Evolutionary conservation across 2,113 vertebrate species (phyloP).

Genomic region (Sterrhoptilus dennistouni): DNA sequence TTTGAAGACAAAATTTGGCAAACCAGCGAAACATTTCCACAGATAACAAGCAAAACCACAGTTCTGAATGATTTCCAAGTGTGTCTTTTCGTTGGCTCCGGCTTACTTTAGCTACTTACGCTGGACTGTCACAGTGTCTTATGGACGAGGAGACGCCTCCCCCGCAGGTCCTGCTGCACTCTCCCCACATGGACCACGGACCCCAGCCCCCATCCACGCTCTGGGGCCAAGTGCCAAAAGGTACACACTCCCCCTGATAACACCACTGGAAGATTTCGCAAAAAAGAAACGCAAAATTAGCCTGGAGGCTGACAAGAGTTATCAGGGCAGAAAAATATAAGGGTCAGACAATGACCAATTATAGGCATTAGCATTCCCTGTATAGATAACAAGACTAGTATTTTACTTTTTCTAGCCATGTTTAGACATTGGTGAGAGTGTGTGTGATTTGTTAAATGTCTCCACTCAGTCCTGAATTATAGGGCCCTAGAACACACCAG

Average conservation of each 20-base stretch:
- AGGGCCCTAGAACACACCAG: constrained; percentile 30
- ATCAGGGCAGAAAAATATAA: constrained; percentile 66
- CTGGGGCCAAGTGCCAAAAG: constrained; percentile 94
- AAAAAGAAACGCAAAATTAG: constrained; percentile 70
- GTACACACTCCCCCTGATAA: constrained; percentile 95
- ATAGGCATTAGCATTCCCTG: constrained; percentile 68
- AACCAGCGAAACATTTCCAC: constrained; percentile 69
- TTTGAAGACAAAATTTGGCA: constrained; percentile 72
- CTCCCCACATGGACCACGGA: constrained; percentile 94
- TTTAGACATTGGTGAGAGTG: constrained; percentile 61
- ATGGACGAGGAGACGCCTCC: constrained; percentile 96
- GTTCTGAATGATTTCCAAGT: constrained; percentile 75
- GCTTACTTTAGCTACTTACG: constrained; percentile 99
- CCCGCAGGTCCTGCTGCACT: constrained; percentile 98
- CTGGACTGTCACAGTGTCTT: constrained; percentile 99
- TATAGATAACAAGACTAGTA: constrained; percentile 59
- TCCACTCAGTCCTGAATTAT: constrained; percentile 47
- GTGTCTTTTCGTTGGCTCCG: constrained; percentile 86
- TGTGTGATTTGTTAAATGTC: constrained; percentile 67
- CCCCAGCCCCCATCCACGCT: constrained; percentile 93
- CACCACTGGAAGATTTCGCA: constrained; percentile 89
- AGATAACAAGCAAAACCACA: constrained; percentile 78
- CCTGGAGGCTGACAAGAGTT: constrained; percentile 63
- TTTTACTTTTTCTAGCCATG: constrained; percentile 64
- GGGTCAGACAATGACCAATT: constrained; percentile 69